phyloP scores from a whole-genome alignment of 2,888 invertebrate genomes.

The Sipunculus nudus region DNA sequence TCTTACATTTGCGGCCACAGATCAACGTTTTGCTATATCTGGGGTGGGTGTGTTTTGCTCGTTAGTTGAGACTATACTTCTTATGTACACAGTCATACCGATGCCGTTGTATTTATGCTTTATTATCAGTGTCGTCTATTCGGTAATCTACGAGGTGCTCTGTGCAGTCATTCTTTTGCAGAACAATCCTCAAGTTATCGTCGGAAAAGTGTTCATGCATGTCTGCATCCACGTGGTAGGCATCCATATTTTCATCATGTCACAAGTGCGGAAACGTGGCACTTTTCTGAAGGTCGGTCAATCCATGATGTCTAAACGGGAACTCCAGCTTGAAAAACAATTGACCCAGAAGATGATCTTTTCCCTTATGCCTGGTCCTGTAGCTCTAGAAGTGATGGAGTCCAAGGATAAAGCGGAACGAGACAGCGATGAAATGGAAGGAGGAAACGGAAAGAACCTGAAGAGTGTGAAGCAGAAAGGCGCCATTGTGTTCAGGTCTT shows the following conservation, averaged over 20 bases:
- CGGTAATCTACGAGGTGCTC: slow-evolving; percentile 84
- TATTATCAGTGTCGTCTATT: slow-evolving; percentile 81
- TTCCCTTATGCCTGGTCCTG: slow-evolving; percentile 95
- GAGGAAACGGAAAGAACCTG: no score
- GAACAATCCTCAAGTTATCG: slow-evolving; percentile 40
- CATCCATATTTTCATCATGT: slow-evolving; percentile 90
- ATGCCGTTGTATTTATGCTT: slow-evolving; percentile 88
- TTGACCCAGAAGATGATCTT: slow-evolving; percentile 92
- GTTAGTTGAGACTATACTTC: slow-evolving; percentile 86
- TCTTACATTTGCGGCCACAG: slow-evolving; percentile 52
- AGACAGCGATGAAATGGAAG: slow-evolving; percentile 38
- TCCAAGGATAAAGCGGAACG: slow-evolving; percentile 40
- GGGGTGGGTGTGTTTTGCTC: no score
- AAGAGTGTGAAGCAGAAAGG: no score
- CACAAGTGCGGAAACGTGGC: slow-evolving; percentile 85
- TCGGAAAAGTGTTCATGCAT: slow-evolving; percentile 79
- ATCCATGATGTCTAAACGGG: slow-evolving; percentile 86
- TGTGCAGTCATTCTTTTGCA: slow-evolving; percentile 63
- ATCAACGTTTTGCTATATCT: slow-evolving; percentile 40
- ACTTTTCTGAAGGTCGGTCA: slow-evolving; percentile 80
- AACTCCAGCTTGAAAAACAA: slow-evolving; percentile 91
- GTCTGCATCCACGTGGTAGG: slow-evolving; percentile 91
- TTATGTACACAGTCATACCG: slow-evolving; percentile 93
- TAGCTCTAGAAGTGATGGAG: slow-evolving; percentile 72
- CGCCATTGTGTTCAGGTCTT: slow-evolving; percentile 93